These are phyloP conservation scores for Masticophis lateralis DNA, from an alignment of 2,797 vertebrate species.

Conservation along the genomic window DNA sequence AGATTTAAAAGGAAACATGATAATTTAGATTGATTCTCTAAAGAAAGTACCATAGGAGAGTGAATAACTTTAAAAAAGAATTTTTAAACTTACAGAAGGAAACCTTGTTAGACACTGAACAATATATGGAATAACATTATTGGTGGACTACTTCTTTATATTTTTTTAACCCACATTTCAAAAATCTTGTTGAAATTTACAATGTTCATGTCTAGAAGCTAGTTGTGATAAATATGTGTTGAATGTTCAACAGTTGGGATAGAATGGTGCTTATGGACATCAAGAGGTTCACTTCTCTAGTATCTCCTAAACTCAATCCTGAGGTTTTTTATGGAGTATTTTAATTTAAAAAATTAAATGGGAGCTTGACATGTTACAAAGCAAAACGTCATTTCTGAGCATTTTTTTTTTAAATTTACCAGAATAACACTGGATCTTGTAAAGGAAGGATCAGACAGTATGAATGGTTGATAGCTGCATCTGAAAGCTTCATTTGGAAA, in stretches of 20 bases:
- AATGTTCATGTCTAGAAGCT: neutral
- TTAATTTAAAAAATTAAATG: neutral
- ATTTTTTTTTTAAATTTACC: neutral
- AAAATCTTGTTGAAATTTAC: neutral
- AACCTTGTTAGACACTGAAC: neutral
- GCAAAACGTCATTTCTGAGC: neutral
- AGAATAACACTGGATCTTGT: neutral
- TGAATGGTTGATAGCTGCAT: neutral
- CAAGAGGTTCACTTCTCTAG: neutral
- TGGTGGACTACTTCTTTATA: neutral
- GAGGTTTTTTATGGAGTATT: neutral
- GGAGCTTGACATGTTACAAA: neutral
- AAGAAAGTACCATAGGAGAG: neutral
- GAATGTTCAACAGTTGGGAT: neutral
- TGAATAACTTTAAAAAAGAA: neutral
- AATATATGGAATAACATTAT: neutral
- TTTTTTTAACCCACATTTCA: neutral
- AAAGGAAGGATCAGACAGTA: neutral
- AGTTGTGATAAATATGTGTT: neutral
- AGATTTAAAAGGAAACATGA: constrained; percentile 25
- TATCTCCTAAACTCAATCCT: neutral
- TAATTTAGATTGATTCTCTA: constrained; percentile 18
- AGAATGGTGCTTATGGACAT: neutral
- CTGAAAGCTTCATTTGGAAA: neutral
- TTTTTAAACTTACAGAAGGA: neutral